Conservation (phyloP, 1,140 invertebrate species). For the Trachelipus rathkii region DNA sequence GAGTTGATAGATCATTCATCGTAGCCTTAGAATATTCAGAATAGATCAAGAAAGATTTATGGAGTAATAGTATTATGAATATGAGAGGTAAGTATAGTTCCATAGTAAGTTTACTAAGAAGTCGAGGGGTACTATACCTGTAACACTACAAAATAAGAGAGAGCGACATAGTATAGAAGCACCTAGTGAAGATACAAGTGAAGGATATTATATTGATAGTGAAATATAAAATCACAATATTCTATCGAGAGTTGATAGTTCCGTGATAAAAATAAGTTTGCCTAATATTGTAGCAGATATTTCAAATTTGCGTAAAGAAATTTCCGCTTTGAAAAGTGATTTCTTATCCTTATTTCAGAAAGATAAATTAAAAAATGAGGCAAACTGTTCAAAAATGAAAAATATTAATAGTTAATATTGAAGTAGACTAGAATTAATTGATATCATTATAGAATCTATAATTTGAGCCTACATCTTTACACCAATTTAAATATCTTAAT, state of each 20-base stretch:
- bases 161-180: too few relatives aligned
- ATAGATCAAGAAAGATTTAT: neutral
- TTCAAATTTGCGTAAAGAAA: conserved; percentile 24
- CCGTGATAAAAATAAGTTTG: conserved; percentile 9
- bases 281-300: conserved; percentile 20
- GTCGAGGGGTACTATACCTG: neutral
- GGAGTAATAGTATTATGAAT: neutral
- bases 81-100: neutral
- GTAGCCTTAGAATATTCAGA: too few relatives aligned
- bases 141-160: too few relatives aligned
- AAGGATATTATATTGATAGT: neutral
- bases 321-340: conserved; percentile 24
- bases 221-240: conserved; percentile 26
- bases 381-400: conserved; percentile 27
- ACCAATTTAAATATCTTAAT: too few relatives aligned
- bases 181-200: neutral
- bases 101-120: neutral
- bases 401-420: conserved; percentile 10
- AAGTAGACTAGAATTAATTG: too few relatives aligned
- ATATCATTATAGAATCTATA: too few relatives aligned
- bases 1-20: too few relatives aligned
- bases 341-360: conserved; percentile 17
- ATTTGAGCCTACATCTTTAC: too few relatives aligned
- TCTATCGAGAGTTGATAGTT: conserved; percentile 20
- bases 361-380: conserved; percentile 22